Conservation (phyloP, 2,113 vertebrate genomes). For the Xenopus laevis region DNA sequence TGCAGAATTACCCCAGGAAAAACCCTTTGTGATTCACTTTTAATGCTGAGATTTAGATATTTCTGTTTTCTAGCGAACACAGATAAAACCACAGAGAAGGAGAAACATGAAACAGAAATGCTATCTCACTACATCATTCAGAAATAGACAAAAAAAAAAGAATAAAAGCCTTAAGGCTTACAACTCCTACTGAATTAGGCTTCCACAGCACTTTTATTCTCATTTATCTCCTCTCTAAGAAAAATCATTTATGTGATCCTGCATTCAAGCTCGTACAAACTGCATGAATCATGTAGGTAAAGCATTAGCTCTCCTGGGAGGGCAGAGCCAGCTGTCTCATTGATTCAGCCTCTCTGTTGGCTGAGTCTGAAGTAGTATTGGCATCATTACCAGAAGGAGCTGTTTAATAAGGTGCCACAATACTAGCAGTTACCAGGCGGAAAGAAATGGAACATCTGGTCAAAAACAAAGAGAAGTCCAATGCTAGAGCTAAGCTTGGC, state of each 20-base stretch:
- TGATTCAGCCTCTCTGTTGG: slow-evolving; percentile 62
- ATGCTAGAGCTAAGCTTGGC: slow-evolving; percentile 48
- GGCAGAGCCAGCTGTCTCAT: slow-evolving; percentile 66
- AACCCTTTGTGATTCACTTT: background rate
- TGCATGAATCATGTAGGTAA: slow-evolving; percentile 69
- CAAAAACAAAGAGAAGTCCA: slow-evolving; percentile 61
- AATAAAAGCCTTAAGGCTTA: slow-evolving; percentile 11
- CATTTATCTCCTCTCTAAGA: slow-evolving; percentile 62
- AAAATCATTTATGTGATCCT: slow-evolving; percentile 66
- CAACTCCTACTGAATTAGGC: slow-evolving; percentile 63
- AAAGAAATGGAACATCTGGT: slow-evolving; percentile 71
- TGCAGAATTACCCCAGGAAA: background rate
- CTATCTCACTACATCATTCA: slow-evolving; percentile 15
- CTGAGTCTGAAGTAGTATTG: slow-evolving; percentile 58
- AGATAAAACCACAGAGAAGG: slow-evolving; percentile 10
- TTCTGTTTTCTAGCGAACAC: background rate
- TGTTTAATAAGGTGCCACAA: slow-evolving; percentile 63
- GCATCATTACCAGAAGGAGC: slow-evolving; percentile 61
- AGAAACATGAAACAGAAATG: slow-evolving; percentile 14
- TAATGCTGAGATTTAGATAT: slow-evolving; percentile 11
- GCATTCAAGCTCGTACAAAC: slow-evolving; percentile 54
- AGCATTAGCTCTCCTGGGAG: slow-evolving; percentile 57
- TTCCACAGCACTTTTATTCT: slow-evolving; percentile 73
- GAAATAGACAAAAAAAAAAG: slow-evolving; percentile 2
- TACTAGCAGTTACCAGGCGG: slow-evolving; percentile 62